Conservation (phyloP, 64 coral and sea anemone genomes). For the Orbicella faveolata region DNA sequence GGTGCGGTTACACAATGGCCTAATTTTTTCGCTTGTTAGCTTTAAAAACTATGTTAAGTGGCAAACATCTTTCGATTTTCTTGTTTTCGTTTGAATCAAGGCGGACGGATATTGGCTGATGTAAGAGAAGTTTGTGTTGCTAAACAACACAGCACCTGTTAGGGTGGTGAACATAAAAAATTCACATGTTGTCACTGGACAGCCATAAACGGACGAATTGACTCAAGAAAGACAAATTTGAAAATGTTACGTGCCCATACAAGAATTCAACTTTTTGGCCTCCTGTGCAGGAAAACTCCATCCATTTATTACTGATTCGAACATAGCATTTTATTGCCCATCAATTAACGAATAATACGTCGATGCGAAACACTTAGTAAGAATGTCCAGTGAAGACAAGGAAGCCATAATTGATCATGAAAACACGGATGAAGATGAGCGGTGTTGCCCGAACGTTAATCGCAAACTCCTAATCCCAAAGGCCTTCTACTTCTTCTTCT, state of each 20-base stretch:
- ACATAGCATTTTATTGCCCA: not conserved
- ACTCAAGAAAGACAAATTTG: not conserved
- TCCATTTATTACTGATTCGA: not conserved
- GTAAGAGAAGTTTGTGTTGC: not conserved
- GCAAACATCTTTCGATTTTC: not conserved
- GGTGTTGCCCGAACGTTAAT: slow-evolving; percentile 95
- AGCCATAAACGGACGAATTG: slow-evolving; percentile 38
- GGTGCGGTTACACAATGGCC: too few relatives aligned
- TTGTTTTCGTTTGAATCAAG: not conserved
- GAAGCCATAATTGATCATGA: slow-evolving; percentile 55
- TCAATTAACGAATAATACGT: not conserved
- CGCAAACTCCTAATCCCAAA: slow-evolving; percentile 92
- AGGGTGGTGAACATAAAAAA: slow-evolving; percentile 30
- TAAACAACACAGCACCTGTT: slow-evolving; percentile 36
- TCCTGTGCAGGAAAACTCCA: not conserved
- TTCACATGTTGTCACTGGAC: slow-evolving; percentile 43
- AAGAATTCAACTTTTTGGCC: slow-evolving; percentile 24
- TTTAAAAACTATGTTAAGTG: too few relatives aligned
- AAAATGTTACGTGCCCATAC: slow-evolving; percentile 34
- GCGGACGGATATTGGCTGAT: not conserved
- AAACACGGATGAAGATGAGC: slow-evolving; percentile 14
- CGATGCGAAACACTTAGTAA: not conserved
- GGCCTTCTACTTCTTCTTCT: slow-evolving; percentile 98
- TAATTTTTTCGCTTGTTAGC: too few relatives aligned
- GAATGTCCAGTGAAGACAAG: slow-evolving; percentile 65